phyloP scores from a whole-genome alignment of 2,888 invertebrate genomes.

The Malachius bipustulatus region DNA sequence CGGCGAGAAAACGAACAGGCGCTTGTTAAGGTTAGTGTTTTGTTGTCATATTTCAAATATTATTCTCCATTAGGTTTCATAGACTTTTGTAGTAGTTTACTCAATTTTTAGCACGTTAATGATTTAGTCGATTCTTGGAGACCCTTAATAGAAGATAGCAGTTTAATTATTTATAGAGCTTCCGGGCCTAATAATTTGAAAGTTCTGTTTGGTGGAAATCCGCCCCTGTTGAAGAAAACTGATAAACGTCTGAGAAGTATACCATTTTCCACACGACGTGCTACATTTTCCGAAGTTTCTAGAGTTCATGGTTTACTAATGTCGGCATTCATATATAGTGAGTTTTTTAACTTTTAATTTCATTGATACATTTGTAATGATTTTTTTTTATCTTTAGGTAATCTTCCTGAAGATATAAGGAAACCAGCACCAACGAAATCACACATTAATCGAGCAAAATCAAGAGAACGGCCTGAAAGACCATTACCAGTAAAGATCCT shows the following conservation, averaged over 20 bases:
- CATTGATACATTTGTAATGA: too few species aligned
- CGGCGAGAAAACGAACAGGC: constrained; percentile 69
- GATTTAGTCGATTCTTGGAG: constrained; percentile 59
- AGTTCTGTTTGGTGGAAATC: constrained; percentile 62
- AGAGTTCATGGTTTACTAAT: constrained; percentile 60
- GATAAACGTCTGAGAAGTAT: constrained; percentile 55
- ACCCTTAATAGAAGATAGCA: constrained; percentile 50
- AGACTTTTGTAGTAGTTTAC: too few species aligned
- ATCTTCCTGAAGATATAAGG: constrained; percentile 21
- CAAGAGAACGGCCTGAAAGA: constrained; percentile 44
- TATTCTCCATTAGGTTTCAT: neutral
- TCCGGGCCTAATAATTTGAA: constrained; percentile 59
- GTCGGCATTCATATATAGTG: constrained; percentile 55
- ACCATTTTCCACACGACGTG: constrained; percentile 72
- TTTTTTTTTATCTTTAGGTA: too few species aligned
- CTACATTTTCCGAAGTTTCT: constrained; percentile 69
- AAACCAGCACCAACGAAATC: constrained; percentile 23
- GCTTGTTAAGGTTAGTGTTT: constrained; percentile 49
- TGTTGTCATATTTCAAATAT: constrained; percentile 27
- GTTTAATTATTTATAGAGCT: constrained; percentile 65
- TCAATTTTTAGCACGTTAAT: constrained; percentile 57
- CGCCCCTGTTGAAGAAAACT: constrained; percentile 50
- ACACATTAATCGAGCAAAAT: constrained; percentile 47
- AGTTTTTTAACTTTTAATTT: too few species aligned
- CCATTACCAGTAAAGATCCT: constrained; percentile 37